Percentiles rank a stretch among this genome's conserved stretches.
These are phyloP conservation scores for Carassius auratus DNA, from an alignment of 2,113 vertebrate genomes.

Conservation along the genomic window DNA sequence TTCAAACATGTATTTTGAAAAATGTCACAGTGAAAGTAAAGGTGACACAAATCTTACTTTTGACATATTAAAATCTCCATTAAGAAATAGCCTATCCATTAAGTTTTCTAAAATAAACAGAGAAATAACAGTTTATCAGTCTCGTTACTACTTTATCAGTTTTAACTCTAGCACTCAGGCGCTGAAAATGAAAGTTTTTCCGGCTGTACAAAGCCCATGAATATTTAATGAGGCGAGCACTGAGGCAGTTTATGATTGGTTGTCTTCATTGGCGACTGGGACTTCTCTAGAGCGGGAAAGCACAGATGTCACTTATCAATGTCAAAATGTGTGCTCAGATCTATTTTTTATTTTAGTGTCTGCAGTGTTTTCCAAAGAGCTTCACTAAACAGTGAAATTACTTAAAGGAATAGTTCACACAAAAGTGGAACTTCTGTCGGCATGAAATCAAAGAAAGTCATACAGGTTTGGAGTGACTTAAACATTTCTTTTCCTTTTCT, in stretches of 20 bases:
- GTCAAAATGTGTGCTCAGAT: constrained; percentile 8
- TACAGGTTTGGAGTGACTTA: not conserved
- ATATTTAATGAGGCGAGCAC: constrained; percentile 2
- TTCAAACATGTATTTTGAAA: not conserved
- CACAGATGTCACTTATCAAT: constrained; percentile 9
- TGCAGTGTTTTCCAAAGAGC: not conserved
- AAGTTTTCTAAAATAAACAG: not conserved
- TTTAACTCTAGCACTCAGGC: not conserved
- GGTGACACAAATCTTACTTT: not conserved
- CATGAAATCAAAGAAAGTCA: not conserved
- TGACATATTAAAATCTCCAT: not conserved
- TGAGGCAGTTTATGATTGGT: constrained; percentile 8
- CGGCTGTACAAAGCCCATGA: not conserved
- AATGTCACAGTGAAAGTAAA: not conserved
- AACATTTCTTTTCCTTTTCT: not conserved
- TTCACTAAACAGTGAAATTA: not conserved
- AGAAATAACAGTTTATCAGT: not conserved
- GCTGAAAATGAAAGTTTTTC: not conserved
- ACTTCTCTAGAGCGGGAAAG: not conserved
- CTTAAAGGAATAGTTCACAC: not conserved
- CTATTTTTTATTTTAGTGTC: constrained; percentile 16
- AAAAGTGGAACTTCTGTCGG: not conserved
- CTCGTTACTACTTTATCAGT: not conserved
- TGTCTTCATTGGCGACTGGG: not conserved
- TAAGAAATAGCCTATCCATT: not conserved